Percentiles rank a stretch among this genome's conserved stretches.
These are phyloP conservation scores for Cynopterus sphinx DNA, from an alignment of 2,797 vertebrate genomes.

Conservation along the genomic window DNA sequence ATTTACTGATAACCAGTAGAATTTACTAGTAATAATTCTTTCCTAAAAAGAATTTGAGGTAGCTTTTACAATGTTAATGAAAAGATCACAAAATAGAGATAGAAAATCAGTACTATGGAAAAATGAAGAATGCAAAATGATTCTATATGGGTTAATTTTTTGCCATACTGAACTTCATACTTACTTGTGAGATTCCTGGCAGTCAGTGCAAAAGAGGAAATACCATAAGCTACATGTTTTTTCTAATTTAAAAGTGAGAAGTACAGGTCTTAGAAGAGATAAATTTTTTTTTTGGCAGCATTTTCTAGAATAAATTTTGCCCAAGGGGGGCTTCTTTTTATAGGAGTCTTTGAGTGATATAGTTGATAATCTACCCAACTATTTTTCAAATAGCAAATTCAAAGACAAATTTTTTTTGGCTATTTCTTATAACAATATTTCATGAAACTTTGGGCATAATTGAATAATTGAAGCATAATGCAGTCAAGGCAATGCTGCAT, in stretches of 20 bases:
- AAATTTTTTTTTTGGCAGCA: not conserved
- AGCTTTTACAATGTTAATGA: not conserved
- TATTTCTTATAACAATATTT: slow-evolving; percentile 10
- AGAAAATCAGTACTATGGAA: not conserved
- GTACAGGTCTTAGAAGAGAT: not conserved
- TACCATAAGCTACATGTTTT: not conserved
- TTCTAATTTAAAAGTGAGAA: slow-evolving; percentile 22
- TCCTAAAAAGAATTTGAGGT: not conserved
- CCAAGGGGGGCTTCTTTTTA: not conserved
- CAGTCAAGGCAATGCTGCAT: not conserved
- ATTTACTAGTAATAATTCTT: not conserved
- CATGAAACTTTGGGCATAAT: not conserved
- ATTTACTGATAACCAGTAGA: not conserved
- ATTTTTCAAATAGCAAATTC: slow-evolving; percentile 20
- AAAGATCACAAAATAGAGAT: not conserved
- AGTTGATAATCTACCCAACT: not conserved
- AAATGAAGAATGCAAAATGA: not conserved
- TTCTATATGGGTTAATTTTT: not conserved
- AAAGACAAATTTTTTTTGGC: slow-evolving; percentile 35
- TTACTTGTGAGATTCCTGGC: slow-evolving; percentile 19
- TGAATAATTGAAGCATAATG: slow-evolving; percentile 53
- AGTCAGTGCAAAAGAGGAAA: slow-evolving; percentile 18
- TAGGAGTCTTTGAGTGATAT: not conserved
- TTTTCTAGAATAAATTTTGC: slow-evolving; percentile 14
- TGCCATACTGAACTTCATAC: not conserved